Evolutionary conservation across 2,113 vertebrate genomes (phyloP), one percentile per base, ranked within the genome.

Genomic region (Anhinga anhinga): DNA sequence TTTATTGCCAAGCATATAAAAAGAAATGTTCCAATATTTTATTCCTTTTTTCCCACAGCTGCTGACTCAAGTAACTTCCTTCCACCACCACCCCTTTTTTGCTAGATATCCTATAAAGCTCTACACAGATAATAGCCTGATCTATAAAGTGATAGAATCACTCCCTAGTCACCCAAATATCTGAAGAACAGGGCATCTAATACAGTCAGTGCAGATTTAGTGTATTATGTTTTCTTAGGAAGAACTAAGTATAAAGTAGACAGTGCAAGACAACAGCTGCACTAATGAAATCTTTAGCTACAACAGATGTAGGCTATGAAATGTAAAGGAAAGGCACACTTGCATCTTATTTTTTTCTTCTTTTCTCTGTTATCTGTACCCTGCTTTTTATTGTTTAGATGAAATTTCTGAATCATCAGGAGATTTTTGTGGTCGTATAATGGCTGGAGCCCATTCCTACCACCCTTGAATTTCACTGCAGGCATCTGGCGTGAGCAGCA

Each of bases 361-460:
- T 96, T 93, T 91, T 58, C 67, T 97, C 90, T 96, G 82, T 93
- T 96, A 97, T 97, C 93, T 86, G 50, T 87, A 93, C 92, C 69
- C 91, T 88, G 88, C n/a, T 56, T 96, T 94, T 95, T 89, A 97
- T 93, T 96, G 95, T 96, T 95, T 87, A 95, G 87, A 95, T 94
- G 87, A 95, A 97, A 96, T 96, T 91, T 97, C 94, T 96, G 94
- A 97, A 93, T 97, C 93, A 96, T 95, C 74, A 38, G 79, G 95
- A 95, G 86, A 97, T 96, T 96, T 93, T 95, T 97, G 95, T 94
- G 96, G 95, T 93, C 77, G 73, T 87, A 88, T 50, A 95, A 95
- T 96, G 90, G 92, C 92, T 96, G 86, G 76, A 97, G 85, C 58
- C 91, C 82, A 86, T 97, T 96, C 94, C 90, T 93, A 92, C 97